Evolutionary conservation across 2,888 invertebrate species (phyloP).

Genomic region (Tipula confusa): DNA sequence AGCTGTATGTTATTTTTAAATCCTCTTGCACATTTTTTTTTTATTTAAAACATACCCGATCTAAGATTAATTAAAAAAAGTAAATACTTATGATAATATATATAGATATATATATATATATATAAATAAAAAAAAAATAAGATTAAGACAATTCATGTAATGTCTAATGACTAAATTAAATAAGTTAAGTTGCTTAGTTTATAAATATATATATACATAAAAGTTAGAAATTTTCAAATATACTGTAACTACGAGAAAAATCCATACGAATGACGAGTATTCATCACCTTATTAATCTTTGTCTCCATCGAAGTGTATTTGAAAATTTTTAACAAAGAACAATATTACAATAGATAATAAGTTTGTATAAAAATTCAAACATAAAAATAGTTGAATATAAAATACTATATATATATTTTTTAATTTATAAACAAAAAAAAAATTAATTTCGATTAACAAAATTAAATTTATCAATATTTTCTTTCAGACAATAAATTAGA

Average conservation of each 20-base stretch:
- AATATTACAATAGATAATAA: background rate
- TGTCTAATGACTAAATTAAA: background rate
- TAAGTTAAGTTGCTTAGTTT: background rate
- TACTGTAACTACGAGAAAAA: background rate
- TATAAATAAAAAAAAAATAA: background rate
- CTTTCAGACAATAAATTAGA: background rate
- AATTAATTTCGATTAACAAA: background rate
- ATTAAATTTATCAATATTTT: background rate
- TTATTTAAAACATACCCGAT: background rate
- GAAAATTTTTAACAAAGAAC: background rate
- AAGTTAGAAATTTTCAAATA: background rate
- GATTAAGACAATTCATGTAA: constrained; percentile 1
- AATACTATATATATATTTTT: background rate
- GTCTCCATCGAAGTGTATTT: background rate
- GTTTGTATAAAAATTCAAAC: constrained; percentile 9
- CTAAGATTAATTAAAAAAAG: background rate
- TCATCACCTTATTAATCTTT: background rate
- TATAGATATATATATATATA: too few species aligned
- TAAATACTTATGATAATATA: background rate
- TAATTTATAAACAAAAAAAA: background rate
- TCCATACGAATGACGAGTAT: background rate
- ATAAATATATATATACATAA: background rate
- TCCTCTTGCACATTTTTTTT: background rate
- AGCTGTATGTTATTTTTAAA: background rate
- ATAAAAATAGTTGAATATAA: background rate